phyloP scores from a whole-genome alignment of 2,888 invertebrate species.

The Xanthia togata region DNA sequence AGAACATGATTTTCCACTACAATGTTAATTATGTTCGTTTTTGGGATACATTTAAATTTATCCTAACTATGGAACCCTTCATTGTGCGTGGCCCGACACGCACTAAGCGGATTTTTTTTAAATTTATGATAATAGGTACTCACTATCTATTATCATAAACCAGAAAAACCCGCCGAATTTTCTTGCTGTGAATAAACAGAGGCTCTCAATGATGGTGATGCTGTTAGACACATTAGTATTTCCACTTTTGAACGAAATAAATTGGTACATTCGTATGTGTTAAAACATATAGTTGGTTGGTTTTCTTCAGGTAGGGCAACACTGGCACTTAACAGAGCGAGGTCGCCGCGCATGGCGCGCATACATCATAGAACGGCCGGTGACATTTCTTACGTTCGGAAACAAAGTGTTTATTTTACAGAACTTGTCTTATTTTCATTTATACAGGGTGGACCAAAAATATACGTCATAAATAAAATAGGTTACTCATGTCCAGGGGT shows the following conservation, averaged over 20 bases:
- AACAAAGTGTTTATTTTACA: not conserved
- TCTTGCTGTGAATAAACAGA: not conserved
- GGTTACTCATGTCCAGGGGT: too few relatives aligned
- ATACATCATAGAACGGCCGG: slow-evolving; percentile 36
- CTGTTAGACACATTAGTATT: not conserved
- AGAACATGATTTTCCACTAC: too few relatives aligned
- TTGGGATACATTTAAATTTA: too few relatives aligned
- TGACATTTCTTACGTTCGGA: slow-evolving; percentile 60
- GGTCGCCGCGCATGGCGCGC: slow-evolving; percentile 56
- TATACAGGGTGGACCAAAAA: too few relatives aligned
- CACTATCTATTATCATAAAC: too few relatives aligned
- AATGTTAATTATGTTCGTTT: too few relatives aligned
- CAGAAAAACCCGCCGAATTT: too few relatives aligned
- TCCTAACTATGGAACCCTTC: too few relatives aligned
- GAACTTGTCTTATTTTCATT: slow-evolving; percentile 24
- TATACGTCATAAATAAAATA: too few relatives aligned
- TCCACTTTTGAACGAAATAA: not conserved
- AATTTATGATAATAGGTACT: too few relatives aligned
- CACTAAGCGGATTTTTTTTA: too few relatives aligned
- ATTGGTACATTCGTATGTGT: not conserved
- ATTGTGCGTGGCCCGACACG: too few relatives aligned
- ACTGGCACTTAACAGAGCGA: slow-evolving; percentile 23
- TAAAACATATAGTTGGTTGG: slow-evolving; percentile 10
- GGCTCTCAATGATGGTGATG: not conserved
- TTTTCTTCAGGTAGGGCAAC: slow-evolving; percentile 36